Evolutionary conservation across 92 coral and sea anemone species (phyloP).

Genomic region (Porites divaricata): DNA sequence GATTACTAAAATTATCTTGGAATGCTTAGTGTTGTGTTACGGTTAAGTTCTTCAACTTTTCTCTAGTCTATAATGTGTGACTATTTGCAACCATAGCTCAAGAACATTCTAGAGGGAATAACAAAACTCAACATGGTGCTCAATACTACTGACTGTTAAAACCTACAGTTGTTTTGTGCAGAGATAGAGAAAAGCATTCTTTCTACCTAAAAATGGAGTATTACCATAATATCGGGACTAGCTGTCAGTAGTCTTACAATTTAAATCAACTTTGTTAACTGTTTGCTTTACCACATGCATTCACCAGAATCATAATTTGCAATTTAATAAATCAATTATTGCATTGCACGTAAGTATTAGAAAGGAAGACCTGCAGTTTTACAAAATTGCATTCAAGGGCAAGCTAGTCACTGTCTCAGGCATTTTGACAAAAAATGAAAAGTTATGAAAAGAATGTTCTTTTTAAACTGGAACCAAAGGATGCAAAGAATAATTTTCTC

Average conservation of each 20-base stretch:
- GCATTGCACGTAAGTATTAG: not conserved
- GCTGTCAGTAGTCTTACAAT: not conserved
- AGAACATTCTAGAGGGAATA: not conserved
- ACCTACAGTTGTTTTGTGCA: not conserved
- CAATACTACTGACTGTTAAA: not conserved
- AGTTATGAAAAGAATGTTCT: no score
- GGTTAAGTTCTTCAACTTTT: not conserved
- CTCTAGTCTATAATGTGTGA: not conserved
- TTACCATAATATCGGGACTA: not conserved
- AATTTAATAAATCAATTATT: not conserved
- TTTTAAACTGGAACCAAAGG: no score
- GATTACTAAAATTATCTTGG: no score
- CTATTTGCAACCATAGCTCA: not conserved
- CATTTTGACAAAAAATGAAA: not conserved
- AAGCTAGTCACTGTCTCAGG: not conserved
- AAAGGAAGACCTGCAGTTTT: not conserved
- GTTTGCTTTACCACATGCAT: constrained; percentile 5
- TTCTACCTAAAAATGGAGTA: not conserved
- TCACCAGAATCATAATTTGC: not conserved
- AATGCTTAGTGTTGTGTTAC: not conserved
- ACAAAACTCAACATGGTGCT: not conserved
- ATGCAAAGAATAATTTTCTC: no score
- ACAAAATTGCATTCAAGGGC: not conserved
- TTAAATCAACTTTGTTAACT: not conserved
- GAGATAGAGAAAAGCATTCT: not conserved